These are phyloP conservation scores for Volucella bombylans DNA, from an alignment of 2,888 invertebrate genomes.

Conservation along the genomic window DNA sequence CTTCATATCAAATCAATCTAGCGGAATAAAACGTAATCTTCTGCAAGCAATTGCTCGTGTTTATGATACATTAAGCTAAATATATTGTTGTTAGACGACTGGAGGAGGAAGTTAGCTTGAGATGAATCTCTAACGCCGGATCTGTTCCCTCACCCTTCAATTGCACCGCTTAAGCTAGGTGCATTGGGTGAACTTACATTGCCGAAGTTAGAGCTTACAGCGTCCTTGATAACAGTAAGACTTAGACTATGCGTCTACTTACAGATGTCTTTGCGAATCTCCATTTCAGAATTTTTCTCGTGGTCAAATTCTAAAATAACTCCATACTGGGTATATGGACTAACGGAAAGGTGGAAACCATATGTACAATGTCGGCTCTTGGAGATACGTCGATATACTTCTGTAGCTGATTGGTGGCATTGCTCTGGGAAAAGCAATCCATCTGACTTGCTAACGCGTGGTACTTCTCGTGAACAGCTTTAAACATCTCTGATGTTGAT, in stretches of 20 bases:
- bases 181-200: not conserved
- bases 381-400: slow-evolving; percentile 11
- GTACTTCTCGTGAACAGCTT: slow-evolving; percentile 1
- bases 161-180: slow-evolving; percentile 1
- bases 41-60: no score
- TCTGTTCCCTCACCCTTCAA: not conserved
- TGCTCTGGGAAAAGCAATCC: slow-evolving; percentile 15
- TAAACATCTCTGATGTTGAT: slow-evolving; percentile 13
- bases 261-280: not conserved
- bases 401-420: not conserved
- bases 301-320: not conserved
- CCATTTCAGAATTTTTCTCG: not conserved
- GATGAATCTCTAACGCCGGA: no score
- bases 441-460: slow-evolving; percentile 13
- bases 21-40: no score
- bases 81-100: no score
- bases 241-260: not conserved
- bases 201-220: not conserved
- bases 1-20: no score
- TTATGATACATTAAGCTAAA: no score
- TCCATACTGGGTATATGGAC: slow-evolving; percentile 9
- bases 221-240: not conserved
- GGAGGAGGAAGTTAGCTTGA: no score
- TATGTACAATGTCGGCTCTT: slow-evolving; percentile 16
- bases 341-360: slow-evolving; percentile 9